A percentile compares a stretch with the other conserved stretches of the same genome.
These are phyloP conservation scores for Nyctibius bracteatus DNA, from an alignment of 2,113 vertebrate species.

Conservation along the genomic window DNA sequence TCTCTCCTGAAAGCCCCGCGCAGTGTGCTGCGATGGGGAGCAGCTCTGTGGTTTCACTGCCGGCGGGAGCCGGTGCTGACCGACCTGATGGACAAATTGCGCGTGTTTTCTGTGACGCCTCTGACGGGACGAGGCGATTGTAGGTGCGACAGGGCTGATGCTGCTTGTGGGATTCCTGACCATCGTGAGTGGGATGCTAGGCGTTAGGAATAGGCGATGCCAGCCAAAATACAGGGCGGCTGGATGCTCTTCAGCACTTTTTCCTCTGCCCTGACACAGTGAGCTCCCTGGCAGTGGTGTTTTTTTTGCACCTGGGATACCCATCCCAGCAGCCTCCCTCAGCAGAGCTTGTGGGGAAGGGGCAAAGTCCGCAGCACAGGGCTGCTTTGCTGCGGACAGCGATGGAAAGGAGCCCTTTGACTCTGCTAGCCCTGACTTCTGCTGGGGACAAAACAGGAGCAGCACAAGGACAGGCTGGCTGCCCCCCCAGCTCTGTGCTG, in stretches of 20 bases:
- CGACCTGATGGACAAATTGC: background rate
- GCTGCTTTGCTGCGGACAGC: background rate
- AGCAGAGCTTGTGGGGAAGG: accelerated
- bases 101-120: background rate
- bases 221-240: background rate
- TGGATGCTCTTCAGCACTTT: background rate
- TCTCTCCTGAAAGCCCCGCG: background rate
- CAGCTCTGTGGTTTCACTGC: background rate
- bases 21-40: background rate
- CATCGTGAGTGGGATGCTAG: background rate
- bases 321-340: background rate
- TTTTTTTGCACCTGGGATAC: background rate
- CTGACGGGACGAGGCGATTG: background rate
- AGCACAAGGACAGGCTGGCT: background rate
- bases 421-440: background rate
- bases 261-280: background rate
- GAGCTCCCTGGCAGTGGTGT: background rate
- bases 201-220: background rate
- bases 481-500: background rate
- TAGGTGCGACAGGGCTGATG: background rate
- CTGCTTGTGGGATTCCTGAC: background rate
- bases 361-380: accelerated
- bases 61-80: accelerated
- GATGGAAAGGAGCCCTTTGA: background rate
- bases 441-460: background rate